Conservation (phyloP, 2,797 vertebrate species). For the Podarcis siculus region DNA sequence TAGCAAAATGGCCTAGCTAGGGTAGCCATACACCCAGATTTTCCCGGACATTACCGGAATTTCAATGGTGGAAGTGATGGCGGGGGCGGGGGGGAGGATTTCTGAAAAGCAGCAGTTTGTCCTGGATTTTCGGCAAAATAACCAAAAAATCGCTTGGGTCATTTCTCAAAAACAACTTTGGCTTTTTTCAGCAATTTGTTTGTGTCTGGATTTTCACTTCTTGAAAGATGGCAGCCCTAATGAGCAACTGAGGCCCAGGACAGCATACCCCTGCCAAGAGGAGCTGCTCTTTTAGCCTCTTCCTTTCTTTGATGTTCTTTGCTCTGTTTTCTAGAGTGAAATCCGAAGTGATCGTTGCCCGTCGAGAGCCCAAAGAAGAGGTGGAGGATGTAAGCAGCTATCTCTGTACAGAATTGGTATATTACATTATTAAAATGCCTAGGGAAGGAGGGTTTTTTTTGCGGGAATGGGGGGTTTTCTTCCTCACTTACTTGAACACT, state of each 20-base stretch:
- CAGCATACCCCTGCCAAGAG: not conserved
- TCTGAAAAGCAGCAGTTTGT: no score
- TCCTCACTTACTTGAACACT: not conserved
- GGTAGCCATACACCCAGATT: no score
- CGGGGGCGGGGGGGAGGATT: no score
- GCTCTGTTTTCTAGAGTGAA: conserved; percentile 82
- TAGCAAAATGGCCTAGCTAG: not conserved
- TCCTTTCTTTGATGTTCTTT: conserved; percentile 52
- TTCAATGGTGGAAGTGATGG: no score
- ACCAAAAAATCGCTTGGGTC: no score
- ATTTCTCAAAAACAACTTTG: no score
- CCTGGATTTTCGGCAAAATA: no score
- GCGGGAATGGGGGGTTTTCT: not conserved
- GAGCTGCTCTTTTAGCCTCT: not conserved
- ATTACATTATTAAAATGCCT: conserved; percentile 78
- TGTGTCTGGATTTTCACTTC: no score
- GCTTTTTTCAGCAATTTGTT: no score
- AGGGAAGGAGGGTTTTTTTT: conserved; percentile 57
- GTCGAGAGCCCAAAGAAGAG: conserved; percentile 94
- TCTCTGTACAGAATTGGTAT: conserved; percentile 84
- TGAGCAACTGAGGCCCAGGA: not conserved
- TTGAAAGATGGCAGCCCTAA: not conserved
- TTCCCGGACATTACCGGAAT: no score
- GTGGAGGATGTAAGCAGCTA: conserved; percentile 92
- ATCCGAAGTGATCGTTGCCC: conserved; percentile 92